Evolutionary conservation across 2,113 vertebrate species (phyloP).

Genomic region (Psophia crepitans): DNA sequence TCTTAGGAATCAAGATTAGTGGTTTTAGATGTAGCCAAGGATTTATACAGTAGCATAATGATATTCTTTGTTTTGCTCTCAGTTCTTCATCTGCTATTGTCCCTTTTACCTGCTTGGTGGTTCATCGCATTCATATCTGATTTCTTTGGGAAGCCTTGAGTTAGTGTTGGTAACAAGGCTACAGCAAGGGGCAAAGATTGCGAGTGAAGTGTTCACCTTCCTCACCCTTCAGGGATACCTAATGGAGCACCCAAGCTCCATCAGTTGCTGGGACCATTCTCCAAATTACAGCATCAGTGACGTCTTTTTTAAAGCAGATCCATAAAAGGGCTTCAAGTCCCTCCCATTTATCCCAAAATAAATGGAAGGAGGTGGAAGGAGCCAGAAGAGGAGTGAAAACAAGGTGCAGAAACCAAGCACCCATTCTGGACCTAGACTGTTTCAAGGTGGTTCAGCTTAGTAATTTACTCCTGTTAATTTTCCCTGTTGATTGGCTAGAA

Average conservation of each 20-base stretch:
- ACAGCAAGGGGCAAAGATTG: neutral
- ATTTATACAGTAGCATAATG: neutral
- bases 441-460: neutral
- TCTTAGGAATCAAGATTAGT: neutral
- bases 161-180: neutral
- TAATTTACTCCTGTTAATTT: neutral
- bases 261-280: accelerated
- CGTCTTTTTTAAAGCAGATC: neutral
- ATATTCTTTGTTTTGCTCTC: neutral
- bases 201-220: neutral
- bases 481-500: neutral
- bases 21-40: neutral
- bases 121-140: neutral
- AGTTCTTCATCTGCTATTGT: neutral
- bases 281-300: neutral
- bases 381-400: neutral
- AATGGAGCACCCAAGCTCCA: neutral
- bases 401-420: neutral
- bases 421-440: neutral
- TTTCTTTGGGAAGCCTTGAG: neutral
- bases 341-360: neutral
- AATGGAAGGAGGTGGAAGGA: neutral
- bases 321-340: neutral
- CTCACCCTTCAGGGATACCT: neutral
- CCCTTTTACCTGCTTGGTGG: neutral